A percentile compares a stretch with the other conserved stretches of the same genome.
phyloP scores from a whole-genome alignment of 2,113 vertebrate genomes.

The Nerophis ophidion region DNA sequence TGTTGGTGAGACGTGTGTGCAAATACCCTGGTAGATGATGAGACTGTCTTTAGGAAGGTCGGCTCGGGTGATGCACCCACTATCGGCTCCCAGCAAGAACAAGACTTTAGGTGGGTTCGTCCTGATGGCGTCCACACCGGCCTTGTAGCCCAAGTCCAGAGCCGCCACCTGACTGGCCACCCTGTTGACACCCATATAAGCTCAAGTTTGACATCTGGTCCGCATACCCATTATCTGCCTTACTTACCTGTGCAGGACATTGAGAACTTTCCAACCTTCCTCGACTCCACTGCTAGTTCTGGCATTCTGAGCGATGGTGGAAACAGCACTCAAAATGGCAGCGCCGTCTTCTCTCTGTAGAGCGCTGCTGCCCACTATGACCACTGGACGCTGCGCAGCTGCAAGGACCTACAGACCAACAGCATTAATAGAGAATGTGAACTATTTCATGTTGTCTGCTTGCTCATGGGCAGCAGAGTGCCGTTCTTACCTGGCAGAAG shows the following conservation, averaged over 20 bases:
- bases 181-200: constrained; percentile 58
- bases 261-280: constrained; percentile 91
- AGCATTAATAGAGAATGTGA: not conserved
- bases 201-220: not conserved
- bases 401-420: constrained; percentile 69
- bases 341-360: constrained; percentile 87
- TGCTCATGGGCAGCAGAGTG: not conserved
- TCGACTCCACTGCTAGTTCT: constrained; percentile 76
- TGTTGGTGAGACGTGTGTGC: not conserved
- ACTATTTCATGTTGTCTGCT: not conserved
- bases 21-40: constrained; percentile 91
- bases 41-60: constrained; percentile 88
- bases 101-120: constrained; percentile 87
- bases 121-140: constrained; percentile 88
- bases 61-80: constrained; percentile 83
- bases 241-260: constrained; percentile 89
- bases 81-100: constrained; percentile 91
- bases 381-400: constrained; percentile 82
- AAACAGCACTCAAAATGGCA: constrained; percentile 81
- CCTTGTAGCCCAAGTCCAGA: constrained; percentile 92
- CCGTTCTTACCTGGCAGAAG: constrained; percentile 78
- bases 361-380: constrained; percentile 86
- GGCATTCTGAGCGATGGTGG: constrained; percentile 83
- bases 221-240: too few relatives aligned
- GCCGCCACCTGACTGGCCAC: constrained; percentile 97